These are phyloP conservation scores for Miltochrista miniata DNA, from an alignment of 2,888 invertebrate species.

Conservation along the genomic window DNA sequence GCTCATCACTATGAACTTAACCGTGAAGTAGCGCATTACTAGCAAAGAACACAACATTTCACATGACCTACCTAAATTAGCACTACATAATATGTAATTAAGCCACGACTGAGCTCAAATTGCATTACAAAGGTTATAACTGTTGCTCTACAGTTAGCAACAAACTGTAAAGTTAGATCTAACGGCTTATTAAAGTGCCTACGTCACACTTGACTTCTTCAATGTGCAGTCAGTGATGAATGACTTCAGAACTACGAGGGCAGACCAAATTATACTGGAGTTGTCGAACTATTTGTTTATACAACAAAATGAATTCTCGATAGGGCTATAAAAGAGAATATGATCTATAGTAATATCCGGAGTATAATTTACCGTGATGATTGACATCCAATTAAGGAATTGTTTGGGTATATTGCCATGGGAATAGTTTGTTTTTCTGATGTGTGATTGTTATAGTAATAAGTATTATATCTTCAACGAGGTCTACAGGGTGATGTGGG, in stretches of 20 bases:
- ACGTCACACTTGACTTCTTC: slow-evolving; percentile 31
- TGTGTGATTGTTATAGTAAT: background rate
- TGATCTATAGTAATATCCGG: slow-evolving; percentile 9
- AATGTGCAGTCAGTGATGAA: slow-evolving; percentile 19
- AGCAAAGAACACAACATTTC: background rate
- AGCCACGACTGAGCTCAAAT: background rate
- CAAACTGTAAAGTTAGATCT: slow-evolving; percentile 31
- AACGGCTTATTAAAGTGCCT: slow-evolving; percentile 42
- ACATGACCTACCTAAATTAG: background rate
- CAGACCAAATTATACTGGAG: background rate
- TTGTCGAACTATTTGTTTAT: slow-evolving; percentile 18
- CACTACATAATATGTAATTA: background rate
- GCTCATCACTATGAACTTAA: too few species aligned
- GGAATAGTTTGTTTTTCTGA: background rate
- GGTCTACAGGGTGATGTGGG: too few species aligned
- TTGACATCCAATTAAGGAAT: slow-evolving; percentile 8
- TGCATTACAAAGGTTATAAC: slow-evolving; percentile 16
- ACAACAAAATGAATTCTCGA: slow-evolving; percentile 19
- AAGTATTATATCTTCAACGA: background rate
- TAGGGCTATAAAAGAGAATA: slow-evolving; percentile 17
- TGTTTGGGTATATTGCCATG: slow-evolving; percentile 4
- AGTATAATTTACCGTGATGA: slow-evolving; percentile 6
- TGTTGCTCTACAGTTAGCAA: slow-evolving; percentile 31
- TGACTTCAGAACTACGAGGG: slow-evolving; percentile 4
- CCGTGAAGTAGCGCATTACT: background rate